Base-by-base conservation (phyloP, 1,140 invertebrate genomes). In the Panagrolaimus sp. region DNA sequence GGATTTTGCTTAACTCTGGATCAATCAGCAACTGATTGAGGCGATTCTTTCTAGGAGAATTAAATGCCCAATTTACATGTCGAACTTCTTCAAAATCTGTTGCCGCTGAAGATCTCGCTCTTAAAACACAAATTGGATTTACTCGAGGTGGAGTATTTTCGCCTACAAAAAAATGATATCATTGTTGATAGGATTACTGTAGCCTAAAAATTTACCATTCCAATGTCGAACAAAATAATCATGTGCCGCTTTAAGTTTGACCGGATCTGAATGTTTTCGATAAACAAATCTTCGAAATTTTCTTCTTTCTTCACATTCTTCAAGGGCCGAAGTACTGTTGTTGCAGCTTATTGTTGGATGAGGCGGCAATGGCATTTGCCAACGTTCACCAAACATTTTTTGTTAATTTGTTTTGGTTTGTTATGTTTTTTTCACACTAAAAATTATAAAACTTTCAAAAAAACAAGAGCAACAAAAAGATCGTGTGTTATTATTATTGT, bases 1-100 rank as follows among this genome's bases (percentile, higher is more conserved):
- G 52, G 17, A 58, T 21, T 58, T 58, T 58, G 10, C 12, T 58
- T 58, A 58, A 21, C 28, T 58, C 52, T 2, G 52, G 52, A 58
- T 58, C 52, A 28, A 58, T 28, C 10, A 58, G 52, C 12, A 58
- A n/a, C 52, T 58, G 52, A 58, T 58, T 58, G 52, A 58, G 21
- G 52, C 52, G 52, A 21, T 12, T 58, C 17, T 28, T 21, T 0
- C 52, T 12, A 1, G 52, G 52, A 10, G 52, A 58, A 12, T 21
- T 26, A 14, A 58, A 58, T 28, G 28, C 52, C 52, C 52, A 21
- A 12, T 21, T 26, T 58, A 28, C 28, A 21, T 21, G 52, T 21
- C 52, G 21, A 12, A 28, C 21, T 12, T 21, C 15, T 21, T 58
- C 52, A 24, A 58, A 58, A 28, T 58, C 52, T 21, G 52, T 58